Evolutionary conservation across 2,113 vertebrate genomes (phyloP).

Genomic region (Carollia perspicillata): DNA sequence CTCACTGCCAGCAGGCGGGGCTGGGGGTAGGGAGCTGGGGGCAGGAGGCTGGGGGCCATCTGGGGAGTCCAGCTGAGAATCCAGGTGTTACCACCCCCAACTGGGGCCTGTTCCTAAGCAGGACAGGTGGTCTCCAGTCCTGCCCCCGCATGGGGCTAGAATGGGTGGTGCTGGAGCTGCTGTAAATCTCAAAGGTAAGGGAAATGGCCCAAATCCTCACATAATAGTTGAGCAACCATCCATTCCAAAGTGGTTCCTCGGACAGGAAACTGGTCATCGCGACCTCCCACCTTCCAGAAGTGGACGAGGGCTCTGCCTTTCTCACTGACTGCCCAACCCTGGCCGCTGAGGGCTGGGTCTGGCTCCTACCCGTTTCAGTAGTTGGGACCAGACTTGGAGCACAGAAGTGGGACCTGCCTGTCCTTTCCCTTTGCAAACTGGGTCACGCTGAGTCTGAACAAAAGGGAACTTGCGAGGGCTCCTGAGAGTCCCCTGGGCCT

Average conservation of each 20-base stretch:
- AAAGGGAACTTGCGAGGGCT: neutral
- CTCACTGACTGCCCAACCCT: fast-evolving
- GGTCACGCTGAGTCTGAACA: neutral
- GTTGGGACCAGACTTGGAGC: neutral
- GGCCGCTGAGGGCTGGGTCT: neutral
- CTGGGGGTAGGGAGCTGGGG: too few relatives aligned
- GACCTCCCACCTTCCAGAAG: too few relatives aligned
- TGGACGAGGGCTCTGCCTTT: neutral
- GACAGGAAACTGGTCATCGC: fast-evolving
- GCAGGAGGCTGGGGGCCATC: too few relatives aligned
- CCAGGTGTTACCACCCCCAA: neutral
- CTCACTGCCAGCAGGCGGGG: neutral
- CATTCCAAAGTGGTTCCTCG: neutral
- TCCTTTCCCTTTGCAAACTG: neutral
- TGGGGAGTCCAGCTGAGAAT: neutral
- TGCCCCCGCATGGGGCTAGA: neutral
- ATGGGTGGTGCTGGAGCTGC: neutral
- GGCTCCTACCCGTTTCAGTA: neutral
- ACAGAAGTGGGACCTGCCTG: neutral
- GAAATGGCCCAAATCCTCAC: neutral
- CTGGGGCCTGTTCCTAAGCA: neutral
- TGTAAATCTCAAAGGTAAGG: neutral
- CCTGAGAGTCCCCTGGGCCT: fast-evolving
- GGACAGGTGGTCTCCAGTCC: neutral
- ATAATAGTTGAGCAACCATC: neutral